Evolutionary conservation across 2,888 invertebrate species (phyloP).

Genomic region (Nineta flava): DNA sequence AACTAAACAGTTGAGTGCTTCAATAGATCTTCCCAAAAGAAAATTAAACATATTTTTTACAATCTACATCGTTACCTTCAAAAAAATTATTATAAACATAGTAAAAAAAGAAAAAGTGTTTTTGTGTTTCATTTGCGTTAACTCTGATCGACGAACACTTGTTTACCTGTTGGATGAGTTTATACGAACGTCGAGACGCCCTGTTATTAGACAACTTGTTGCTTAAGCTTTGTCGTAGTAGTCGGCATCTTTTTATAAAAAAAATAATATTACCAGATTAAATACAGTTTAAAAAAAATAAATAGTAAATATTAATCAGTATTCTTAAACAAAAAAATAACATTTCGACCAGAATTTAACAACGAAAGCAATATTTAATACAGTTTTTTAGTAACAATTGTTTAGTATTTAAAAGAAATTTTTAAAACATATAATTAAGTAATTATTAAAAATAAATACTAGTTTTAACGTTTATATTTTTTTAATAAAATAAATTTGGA

Average conservation of each 20-base stretch:
- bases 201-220: slow-evolving; percentile 22
- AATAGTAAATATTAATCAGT: background rate
- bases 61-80: background rate
- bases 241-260: background rate
- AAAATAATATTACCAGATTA: background rate
- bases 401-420: background rate
- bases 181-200: slow-evolving; percentile 17
- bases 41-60: background rate
- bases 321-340: background rate
- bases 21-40: background rate
- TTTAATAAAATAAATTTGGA: background rate
- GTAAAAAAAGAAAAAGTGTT: background rate
- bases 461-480: background rate
- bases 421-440: background rate
- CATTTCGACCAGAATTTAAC: slow-evolving; percentile 2
- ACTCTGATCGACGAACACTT: slow-evolving; percentile 8
- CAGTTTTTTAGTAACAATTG: background rate
- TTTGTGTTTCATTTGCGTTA: background rate
- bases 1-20: background rate
- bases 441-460: background rate
- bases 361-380: slow-evolving; percentile 7
- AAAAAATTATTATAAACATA: too few species aligned
- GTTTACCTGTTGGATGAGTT: slow-evolving; percentile 26
- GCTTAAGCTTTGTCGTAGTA: slow-evolving; percentile 23
- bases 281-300: background rate